Percentiles rank a stretch among this genome's conserved stretches.
Evolutionary conservation across 2,797 vertebrate species (phyloP).

Genomic region (Thunnus albacares): DNA sequence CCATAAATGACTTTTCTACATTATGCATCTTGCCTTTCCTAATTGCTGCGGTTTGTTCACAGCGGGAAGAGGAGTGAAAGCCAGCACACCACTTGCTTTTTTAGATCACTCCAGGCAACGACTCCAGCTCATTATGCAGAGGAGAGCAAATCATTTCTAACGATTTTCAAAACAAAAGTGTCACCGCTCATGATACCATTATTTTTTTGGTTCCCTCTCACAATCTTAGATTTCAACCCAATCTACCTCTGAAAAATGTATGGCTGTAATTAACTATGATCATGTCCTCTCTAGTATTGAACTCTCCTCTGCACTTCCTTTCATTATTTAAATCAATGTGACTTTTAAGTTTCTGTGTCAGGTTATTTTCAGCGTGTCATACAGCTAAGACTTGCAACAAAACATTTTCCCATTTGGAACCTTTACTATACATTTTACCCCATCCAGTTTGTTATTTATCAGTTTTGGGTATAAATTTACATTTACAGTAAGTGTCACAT

Average conservation of each 20-base stretch:
- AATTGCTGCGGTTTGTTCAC: constrained; percentile 76
- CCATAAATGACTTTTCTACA: constrained; percentile 61
- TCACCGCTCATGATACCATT: constrained; percentile 41
- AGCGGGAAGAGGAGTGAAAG: constrained; percentile 54
- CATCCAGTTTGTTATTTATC: constrained; percentile 9
- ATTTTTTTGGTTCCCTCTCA: constrained; percentile 38
- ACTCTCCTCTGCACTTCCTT: constrained; percentile 7
- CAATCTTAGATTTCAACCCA: constrained; percentile 13
- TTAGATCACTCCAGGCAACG: constrained; percentile 59
- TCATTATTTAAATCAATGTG: constrained; percentile 1
- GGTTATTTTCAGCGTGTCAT: constrained; percentile 23
- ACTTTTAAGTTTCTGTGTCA: not conserved
- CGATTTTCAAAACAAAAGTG: constrained; percentile 59
- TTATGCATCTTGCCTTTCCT: constrained; percentile 51
- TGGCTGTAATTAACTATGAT: constrained; percentile 30
- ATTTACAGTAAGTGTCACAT: constrained; percentile 20
- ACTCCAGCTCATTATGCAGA: constrained; percentile 65
- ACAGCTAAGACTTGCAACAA: constrained; percentile 1
- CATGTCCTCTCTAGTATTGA: not conserved
- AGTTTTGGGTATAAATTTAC: constrained; percentile 8
- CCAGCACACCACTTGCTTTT: constrained; percentile 47
- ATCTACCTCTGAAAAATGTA: constrained; percentile 24
- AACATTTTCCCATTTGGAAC: constrained; percentile 16
- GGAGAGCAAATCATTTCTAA: constrained; percentile 63
- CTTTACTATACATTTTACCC: constrained; percentile 12